Percentiles rank a stretch among this genome's conserved stretches.
These are phyloP conservation scores for Erebia epiphron DNA, from an alignment of 2,888 invertebrate genomes.

Conservation along the genomic window DNA sequence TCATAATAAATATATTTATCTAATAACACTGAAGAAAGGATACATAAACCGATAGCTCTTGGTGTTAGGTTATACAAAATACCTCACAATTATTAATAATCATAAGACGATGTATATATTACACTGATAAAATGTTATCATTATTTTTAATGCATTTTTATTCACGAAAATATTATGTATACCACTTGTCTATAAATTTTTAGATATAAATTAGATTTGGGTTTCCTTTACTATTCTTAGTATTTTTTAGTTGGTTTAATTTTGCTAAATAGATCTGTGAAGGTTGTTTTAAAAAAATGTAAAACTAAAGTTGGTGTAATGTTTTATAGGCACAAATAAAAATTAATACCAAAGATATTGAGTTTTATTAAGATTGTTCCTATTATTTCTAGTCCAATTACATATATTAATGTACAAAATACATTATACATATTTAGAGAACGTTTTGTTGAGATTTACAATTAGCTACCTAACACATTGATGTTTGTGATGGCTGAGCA, in stretches of 20 bases:
- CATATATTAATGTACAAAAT: no score
- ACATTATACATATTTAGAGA: no score
- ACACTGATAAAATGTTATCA: neutral
- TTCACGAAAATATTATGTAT: slow-evolving; percentile 9
- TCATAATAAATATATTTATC: neutral
- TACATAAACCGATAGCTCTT: neutral
- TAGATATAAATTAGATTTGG: slow-evolving; percentile 7
- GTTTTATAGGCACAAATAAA: slow-evolving; percentile 10
- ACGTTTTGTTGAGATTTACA: no score
- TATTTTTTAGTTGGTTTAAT: slow-evolving; percentile 16
- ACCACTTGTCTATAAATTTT: neutral
- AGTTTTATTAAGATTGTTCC: slow-evolving; percentile 7
- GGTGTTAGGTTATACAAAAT: slow-evolving; percentile 10
- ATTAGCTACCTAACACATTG: no score
- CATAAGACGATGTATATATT: slow-evolving; percentile 18
- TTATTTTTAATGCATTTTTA: slow-evolving; percentile 21
- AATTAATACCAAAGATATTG: slow-evolving; percentile 15
- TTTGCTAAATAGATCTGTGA: slow-evolving; percentile 14
- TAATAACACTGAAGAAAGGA: neutral
- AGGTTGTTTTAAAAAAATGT: slow-evolving; percentile 6
- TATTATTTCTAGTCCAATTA: no score
- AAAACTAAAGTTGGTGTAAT: slow-evolving; percentile 18
- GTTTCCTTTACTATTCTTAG: slow-evolving; percentile 1
- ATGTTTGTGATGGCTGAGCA: no score
- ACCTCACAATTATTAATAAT: slow-evolving; percentile 12